Evolutionary conservation across 2,888 invertebrate species (phyloP).

Genomic region (Ormyrus nitidulus): DNA sequence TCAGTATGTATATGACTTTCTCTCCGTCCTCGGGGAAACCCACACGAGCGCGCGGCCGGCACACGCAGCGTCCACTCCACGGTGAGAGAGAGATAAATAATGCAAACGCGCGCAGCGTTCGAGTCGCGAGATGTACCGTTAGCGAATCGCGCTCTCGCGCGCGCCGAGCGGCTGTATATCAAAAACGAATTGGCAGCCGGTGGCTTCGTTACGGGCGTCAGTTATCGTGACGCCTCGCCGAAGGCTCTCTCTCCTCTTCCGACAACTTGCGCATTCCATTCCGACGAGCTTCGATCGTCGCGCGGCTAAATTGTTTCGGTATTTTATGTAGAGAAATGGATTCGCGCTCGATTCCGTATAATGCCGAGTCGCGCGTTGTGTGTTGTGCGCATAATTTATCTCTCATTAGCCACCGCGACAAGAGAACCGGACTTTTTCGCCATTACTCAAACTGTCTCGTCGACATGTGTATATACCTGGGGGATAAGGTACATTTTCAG

Average conservation of each 20-base stretch:
- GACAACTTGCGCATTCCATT: neutral
- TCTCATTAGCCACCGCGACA: no score
- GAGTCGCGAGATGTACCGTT: no score
- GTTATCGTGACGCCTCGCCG: slow-evolving; percentile 1
- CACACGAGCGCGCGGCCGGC: neutral
- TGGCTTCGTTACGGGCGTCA: neutral
- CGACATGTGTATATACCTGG: no score
- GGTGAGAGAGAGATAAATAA: slow-evolving; percentile 19
- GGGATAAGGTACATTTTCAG: no score
- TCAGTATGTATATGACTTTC: slow-evolving; percentile 48
- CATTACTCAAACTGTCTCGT: no score
- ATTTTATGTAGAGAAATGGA: slow-evolving; percentile 3
- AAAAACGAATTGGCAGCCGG: no score
- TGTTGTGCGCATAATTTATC: no score
- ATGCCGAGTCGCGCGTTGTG: neutral
- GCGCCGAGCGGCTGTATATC: no score
- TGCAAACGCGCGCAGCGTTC: slow-evolving; percentile 17
- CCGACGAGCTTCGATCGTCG: neutral
- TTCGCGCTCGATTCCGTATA: neutral
- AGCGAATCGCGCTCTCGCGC: no score
- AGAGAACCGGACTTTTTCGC: no score
- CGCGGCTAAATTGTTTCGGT: neutral
- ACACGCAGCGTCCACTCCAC: neutral
- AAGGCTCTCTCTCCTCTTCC: neutral
- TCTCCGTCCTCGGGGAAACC: slow-evolving; percentile 24